Percentiles rank a stretch among this genome's conserved stretches.
These are phyloP conservation scores for Steinernema khuongi DNA, from an alignment of 1,140 invertebrate genomes.

Conservation along the genomic window DNA sequence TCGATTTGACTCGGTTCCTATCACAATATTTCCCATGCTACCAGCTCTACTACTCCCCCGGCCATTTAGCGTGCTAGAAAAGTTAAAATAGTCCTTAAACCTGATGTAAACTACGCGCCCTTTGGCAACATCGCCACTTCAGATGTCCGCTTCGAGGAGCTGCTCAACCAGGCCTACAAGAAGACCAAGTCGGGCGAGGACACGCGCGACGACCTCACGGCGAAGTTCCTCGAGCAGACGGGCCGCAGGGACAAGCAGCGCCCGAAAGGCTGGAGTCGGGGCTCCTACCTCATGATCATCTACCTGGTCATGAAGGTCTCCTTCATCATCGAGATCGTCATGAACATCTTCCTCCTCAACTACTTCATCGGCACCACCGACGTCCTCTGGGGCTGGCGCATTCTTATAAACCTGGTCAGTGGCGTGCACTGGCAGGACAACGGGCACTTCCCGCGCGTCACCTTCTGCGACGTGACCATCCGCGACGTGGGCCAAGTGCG, in stretches of 20 bases:
- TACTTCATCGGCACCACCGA: constrained; percentile 23
- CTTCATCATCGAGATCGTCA: constrained; percentile 4
- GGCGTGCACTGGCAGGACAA: constrained; percentile 24
- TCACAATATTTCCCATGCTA: too few relatives aligned
- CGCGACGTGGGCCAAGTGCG: constrained; percentile 45
- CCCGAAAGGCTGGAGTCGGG: neutral
- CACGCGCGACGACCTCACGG: neutral
- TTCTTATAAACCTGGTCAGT: constrained; percentile 18
- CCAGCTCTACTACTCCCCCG: too few relatives aligned
- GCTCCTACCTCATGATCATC: neutral
- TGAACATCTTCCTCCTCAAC: constrained; percentile 10
- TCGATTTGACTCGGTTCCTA: too few relatives aligned
- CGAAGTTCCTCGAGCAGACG: neutral
- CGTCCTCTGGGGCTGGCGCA: constrained; percentile 25
- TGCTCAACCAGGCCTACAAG: constrained; percentile 5
- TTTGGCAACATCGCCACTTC: too few relatives aligned
- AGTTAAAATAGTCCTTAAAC: too few relatives aligned
- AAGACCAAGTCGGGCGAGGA: neutral
- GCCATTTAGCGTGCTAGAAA: too few relatives aligned
- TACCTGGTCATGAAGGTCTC: constrained; percentile 14
- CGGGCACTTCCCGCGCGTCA: constrained; percentile 26
- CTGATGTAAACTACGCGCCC: too few relatives aligned
- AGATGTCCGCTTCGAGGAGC: constrained; percentile 6
- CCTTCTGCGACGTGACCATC: constrained; percentile 29
- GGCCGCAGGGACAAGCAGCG: neutral